Evolutionary conservation across 2,888 invertebrate species (phyloP), one percentile per base, ranked within the genome.

Genomic region (Drosophila diplacantha): DNA sequence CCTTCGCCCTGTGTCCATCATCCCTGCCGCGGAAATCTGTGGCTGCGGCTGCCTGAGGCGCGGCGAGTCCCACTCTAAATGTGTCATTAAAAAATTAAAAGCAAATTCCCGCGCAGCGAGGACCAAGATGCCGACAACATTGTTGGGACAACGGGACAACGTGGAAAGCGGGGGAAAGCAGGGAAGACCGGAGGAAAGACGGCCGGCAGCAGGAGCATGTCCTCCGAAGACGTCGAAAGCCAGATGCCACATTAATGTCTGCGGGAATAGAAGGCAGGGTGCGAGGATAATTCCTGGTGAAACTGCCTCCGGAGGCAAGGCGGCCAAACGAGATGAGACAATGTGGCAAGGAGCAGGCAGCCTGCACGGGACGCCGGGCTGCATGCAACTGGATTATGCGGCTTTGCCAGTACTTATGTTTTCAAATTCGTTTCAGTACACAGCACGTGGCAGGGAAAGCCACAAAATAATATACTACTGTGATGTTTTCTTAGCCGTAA

Each of bases 41-140:
- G 46, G 53, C 16, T 41, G 24, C 31, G 41, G 53, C 16, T 41
- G 41, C 38, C 38, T n/a, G 16, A 22, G 37, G 37, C 24, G 31
- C 51, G 29, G 31, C 55, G 12, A 26, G 20, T 44, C 51, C 31
- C 37, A 11, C 35, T 58, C 62, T 65, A 67, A 77, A 72, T 72
- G 78, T 68, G 77, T 73, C 81, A 81, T 77, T 77, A 77, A 81
- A 77, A 79, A 78, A 77, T 81, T 77, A 77, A 78, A 81, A 71
- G 76, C 63, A 66, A 81, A 78, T 75, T 72, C 68, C 75, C 53
- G 65, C 69, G 56, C 54, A 51, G 46, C 51, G 39, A 55, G 22
- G 41, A 37, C 35, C 32, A 51, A 41, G 50, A 61, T 32, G 61
- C 43, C 26, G 37, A 62, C 63, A 63, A 65, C 63, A 65, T 63